Conservation (phyloP, 2,888 invertebrate species). For the Leptinotarsa juncta region DNA sequence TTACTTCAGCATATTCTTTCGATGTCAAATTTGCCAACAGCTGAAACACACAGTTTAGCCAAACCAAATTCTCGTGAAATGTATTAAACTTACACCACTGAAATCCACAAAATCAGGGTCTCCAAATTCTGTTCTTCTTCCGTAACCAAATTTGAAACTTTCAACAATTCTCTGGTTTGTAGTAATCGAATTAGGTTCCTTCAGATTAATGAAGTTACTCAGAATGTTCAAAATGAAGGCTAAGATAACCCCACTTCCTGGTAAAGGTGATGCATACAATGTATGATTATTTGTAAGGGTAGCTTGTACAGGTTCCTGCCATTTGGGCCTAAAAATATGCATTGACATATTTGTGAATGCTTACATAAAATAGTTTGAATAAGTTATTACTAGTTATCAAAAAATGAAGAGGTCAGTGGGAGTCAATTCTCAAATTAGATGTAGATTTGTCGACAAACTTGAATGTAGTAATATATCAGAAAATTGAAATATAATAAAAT, state of each 20-base stretch:
- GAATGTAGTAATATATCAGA: no score
- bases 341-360: background rate
- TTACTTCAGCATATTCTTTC: slow-evolving; percentile 68
- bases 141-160: slow-evolving; percentile 92
- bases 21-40: slow-evolving; percentile 75
- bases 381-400: no score
- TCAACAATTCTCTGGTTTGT: slow-evolving; percentile 76
- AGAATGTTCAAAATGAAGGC: slow-evolving; percentile 86
- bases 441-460: no score
- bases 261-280: slow-evolving; percentile 82
- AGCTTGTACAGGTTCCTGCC: slow-evolving; percentile 74
- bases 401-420: no score
- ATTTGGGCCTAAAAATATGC: slow-evolving; percentile 68
- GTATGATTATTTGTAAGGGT: slow-evolving; percentile 73
- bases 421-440: no score
- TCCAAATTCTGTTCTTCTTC: slow-evolving; percentile 84
- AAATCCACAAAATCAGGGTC: slow-evolving; percentile 72
- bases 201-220: slow-evolving; percentile 65
- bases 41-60: slow-evolving; percentile 63
- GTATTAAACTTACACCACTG: slow-evolving; percentile 32
- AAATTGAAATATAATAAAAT: no score
- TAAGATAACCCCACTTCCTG: slow-evolving; percentile 85
- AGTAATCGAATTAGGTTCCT: slow-evolving; percentile 50
- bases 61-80: background rate
- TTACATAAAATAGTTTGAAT: background rate